Evolutionary conservation across 2,888 invertebrate species (phyloP).

Genomic region (Tricholauxania praeusta): DNA sequence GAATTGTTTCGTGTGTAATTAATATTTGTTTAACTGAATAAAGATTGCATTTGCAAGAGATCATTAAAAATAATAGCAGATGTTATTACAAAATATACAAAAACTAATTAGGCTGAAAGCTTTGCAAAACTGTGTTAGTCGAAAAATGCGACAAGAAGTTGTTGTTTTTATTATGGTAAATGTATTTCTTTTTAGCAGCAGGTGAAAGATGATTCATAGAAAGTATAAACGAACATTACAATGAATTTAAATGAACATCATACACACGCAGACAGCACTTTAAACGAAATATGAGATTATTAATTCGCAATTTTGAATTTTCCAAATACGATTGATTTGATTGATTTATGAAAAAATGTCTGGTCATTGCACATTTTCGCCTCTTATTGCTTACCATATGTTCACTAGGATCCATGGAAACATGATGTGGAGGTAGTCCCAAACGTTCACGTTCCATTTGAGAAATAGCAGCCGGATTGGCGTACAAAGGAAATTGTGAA

Average conservation of each 20-base stretch:
- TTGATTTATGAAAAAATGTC: slow-evolving; percentile 5
- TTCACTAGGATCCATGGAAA: slow-evolving; percentile 81
- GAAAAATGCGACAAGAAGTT: slow-evolving; percentile 16
- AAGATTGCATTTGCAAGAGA: slow-evolving; percentile 8
- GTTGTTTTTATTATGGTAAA: slow-evolving; percentile 4
- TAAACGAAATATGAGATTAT: slow-evolving; percentile 32
- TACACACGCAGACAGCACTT: slow-evolving; percentile 18
- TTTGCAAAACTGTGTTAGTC: slow-evolving; percentile 35
- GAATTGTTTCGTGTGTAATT: slow-evolving; percentile 51
- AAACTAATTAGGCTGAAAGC: slow-evolving; percentile 9
- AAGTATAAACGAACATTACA: slow-evolving; percentile 18
- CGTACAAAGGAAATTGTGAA: slow-evolving; percentile 76
- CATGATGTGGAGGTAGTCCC: slow-evolving; percentile 77
- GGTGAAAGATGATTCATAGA: slow-evolving; percentile 19
- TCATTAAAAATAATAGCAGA: slow-evolving; percentile 16
- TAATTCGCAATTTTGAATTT: slow-evolving; percentile 59
- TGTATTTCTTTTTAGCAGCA: background rate
- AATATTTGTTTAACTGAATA: slow-evolving; percentile 18
- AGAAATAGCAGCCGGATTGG: slow-evolving; percentile 82
- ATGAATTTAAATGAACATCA: slow-evolving; percentile 14
- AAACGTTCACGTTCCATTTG: slow-evolving; percentile 90
- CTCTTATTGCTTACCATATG: slow-evolving; percentile 78
- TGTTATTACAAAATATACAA: slow-evolving; percentile 18
- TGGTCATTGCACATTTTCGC: background rate
- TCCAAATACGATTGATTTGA: slow-evolving; percentile 67